These are phyloP conservation scores for Drosophila koepferae DNA, from an alignment of 2,888 invertebrate genomes.

Conservation along the genomic window DNA sequence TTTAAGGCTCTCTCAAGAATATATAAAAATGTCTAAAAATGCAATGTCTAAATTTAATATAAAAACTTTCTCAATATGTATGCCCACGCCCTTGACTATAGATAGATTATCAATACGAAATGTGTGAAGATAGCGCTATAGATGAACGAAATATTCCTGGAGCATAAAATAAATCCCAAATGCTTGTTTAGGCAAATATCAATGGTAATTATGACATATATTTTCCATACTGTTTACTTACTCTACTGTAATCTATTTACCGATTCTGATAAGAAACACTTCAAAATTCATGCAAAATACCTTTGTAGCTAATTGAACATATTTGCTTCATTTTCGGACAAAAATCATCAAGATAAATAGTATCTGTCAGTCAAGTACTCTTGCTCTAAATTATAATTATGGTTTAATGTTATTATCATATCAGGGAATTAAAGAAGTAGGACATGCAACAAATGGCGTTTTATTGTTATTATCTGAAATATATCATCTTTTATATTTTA, in stretches of 20 bases:
- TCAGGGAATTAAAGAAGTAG: neutral
- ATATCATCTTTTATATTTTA: neutral
- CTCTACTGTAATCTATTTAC: neutral
- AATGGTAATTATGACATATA: neutral
- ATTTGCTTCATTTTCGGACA: neutral
- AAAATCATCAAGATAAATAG: neutral
- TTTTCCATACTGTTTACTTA: neutral
- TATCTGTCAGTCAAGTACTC: neutral
- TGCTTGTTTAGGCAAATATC: neutral
- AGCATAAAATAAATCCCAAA: neutral
- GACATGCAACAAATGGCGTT: neutral
- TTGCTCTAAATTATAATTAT: neutral
- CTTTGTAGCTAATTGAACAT: neutral
- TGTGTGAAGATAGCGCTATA: neutral
- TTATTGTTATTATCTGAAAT: neutral
- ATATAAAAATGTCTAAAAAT: neutral
- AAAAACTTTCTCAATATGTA: constrained; percentile 3
- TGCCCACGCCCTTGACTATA: constrained; percentile 37
- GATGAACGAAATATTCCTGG: neutral
- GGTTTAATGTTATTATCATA: neutral
- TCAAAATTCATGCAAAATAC: neutral
- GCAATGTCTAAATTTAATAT: constrained; percentile 26
- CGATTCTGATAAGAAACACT: neutral
- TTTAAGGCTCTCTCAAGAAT: neutral
- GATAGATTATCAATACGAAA: constrained; percentile 17